Evolutionary conservation across 2,797 vertebrate genomes (phyloP).

Genomic region (Perodicticus potto): DNA sequence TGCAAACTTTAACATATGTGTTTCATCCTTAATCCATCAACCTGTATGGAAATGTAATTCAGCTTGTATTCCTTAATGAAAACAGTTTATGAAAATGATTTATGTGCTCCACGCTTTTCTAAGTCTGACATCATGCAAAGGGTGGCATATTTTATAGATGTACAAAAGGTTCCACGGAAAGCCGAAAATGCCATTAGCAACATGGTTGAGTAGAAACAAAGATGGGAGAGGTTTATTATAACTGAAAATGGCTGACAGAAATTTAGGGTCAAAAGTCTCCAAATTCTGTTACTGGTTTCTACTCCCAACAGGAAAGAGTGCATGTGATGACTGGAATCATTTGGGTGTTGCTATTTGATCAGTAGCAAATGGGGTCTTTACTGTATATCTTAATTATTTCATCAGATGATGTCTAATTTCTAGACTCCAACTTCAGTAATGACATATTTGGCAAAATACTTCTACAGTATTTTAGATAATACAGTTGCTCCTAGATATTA

Average conservation of each 20-base stretch:
- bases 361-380: not conserved
- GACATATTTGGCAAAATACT: not conserved
- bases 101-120: not conserved
- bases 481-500: not conserved
- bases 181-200: not conserved
- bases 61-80: not conserved
- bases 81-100: not conserved
- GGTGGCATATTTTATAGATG: constrained; percentile 5
- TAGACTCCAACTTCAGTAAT: not conserved
- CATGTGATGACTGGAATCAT: not conserved
- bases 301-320: not conserved
- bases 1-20: not conserved
- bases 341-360: not conserved
- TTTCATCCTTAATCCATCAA: constrained; percentile 37
- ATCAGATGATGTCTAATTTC: constrained; percentile 10
- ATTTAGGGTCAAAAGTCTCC: not conserved
- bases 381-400: not conserved
- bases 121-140: not conserved
- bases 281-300: not conserved
- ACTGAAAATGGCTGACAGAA: not conserved
- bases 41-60: not conserved
- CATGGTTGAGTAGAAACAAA: not conserved
- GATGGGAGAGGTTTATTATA: not conserved
- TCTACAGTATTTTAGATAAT: not conserved
- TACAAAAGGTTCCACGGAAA: constrained; percentile 17